Base-by-base conservation (phyloP, 2,888 invertebrate genomes). In the Nectonema munidae region DNA sequence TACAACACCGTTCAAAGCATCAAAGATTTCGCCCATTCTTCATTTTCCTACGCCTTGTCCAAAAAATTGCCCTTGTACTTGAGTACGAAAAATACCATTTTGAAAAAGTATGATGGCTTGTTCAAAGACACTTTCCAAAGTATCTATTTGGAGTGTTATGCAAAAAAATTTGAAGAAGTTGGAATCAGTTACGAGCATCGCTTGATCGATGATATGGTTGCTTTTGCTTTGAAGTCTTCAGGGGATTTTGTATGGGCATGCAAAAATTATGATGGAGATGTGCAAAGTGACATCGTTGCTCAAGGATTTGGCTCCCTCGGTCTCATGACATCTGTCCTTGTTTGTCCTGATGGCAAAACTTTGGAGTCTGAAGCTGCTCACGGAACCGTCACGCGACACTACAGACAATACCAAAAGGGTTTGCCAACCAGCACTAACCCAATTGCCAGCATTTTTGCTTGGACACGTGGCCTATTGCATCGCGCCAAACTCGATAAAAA, bases 191-290 rank as follows among this genome's bases (percentile, higher is more conserved):
- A 95, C 52, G 89, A 95, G 55, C 89, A 95, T 56, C 67, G 89
- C 43, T 61, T 95, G 39, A 95, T 95, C 51, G 89, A 95, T 54
- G 89, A 95, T 50, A 89, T 89, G 89, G 86, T 89, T 11, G 89
- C 89, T 2, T 81, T 83, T 51, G 70, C 71, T 21, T 75, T 89
- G 74, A 89, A 89, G 56, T 75, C 77, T 0, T 77, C 81, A 48
- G 95, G 95, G 46, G 89, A 89, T 29, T 95, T 89, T 55, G 83
- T 95, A 1, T 95, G 89, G 89, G 83, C 89, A 5, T 95, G 89
- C 57, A 95, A 95, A 56, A 95, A 95, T 57, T 95, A 95, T 53
- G 89, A 95, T 51, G 89, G 89, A 29, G 89, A 95, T 57, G 89
- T 95, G 0, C 89, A 95, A 56, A 83, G 81, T 0, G 89, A 95